Evolutionary conservation across 2,888 invertebrate species (phyloP).

Genomic region (Drosophila picticornis): DNA sequence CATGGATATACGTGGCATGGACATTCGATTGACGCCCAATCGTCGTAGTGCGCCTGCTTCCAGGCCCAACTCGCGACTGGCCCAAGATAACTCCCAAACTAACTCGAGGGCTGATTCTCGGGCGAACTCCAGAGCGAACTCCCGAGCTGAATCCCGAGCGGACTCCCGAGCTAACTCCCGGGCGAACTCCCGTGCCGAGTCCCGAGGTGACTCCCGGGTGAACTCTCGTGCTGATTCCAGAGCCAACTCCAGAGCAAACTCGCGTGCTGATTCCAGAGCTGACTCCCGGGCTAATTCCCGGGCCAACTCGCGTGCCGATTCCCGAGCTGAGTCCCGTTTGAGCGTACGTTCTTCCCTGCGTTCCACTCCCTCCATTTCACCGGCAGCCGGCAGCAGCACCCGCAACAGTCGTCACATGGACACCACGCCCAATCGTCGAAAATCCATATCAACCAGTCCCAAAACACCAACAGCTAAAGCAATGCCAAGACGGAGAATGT

Average conservation of each 20-base stretch:
- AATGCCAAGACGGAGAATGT: constrained; percentile 59
- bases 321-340: constrained; percentile 70
- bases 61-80: constrained; percentile 72
- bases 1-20: constrained; percentile 51
- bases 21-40: constrained; percentile 53
- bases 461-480: constrained; percentile 24
- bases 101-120: not conserved
- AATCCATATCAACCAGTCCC: constrained; percentile 81
- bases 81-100: constrained; percentile 58
- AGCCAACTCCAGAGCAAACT: constrained; percentile 35
- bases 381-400: constrained; percentile 39
- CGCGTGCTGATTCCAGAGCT: constrained; percentile 41
- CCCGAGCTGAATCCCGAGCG: not conserved
- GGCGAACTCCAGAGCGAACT: not conserved
- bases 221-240: constrained; percentile 53
- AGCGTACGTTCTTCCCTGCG: constrained; percentile 73
- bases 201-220: constrained; percentile 34
- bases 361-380: constrained; percentile 73
- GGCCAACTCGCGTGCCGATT: constrained; percentile 70
- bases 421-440: constrained; percentile 66
- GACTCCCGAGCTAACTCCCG: constrained; percentile 48
- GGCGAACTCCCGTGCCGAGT: constrained; percentile 26
- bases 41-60: constrained; percentile 69
- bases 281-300: constrained; percentile 71
- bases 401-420: constrained; percentile 61